Percentiles rank a stretch among this genome's conserved stretches.
These are phyloP conservation scores for Pseudonaja textilis DNA, from an alignment of 2,113 vertebrate species.

Conservation along the genomic window DNA sequence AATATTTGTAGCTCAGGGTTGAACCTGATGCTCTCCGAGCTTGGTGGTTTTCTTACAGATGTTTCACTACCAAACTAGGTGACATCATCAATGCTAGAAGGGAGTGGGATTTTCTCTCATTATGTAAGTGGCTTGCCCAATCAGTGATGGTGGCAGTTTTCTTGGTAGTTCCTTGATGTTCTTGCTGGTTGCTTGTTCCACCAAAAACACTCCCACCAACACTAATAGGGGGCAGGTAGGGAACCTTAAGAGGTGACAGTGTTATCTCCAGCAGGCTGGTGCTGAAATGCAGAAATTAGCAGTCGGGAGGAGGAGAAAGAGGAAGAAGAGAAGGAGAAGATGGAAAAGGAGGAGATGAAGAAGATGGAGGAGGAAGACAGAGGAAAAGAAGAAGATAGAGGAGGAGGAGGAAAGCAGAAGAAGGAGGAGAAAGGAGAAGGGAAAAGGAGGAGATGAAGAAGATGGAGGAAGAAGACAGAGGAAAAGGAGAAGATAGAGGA, in stretches of 20 bases:
- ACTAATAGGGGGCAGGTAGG: not conserved
- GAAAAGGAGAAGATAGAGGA: too few species aligned
- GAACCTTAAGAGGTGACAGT: not conserved
- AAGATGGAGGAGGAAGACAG: not conserved
- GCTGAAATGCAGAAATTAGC: not conserved
- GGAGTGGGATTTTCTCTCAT: not conserved
- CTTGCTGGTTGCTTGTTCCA: not conserved
- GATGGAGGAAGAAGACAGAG: too few species aligned
- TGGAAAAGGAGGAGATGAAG: not conserved
- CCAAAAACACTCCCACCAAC: not conserved
- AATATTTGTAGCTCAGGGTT: not conserved
- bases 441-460: not conserved
- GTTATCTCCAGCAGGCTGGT: not conserved
- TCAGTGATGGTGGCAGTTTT: not conserved
- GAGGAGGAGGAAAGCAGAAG: too few species aligned
- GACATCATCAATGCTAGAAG: not conserved
- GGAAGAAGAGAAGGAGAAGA: not conserved
- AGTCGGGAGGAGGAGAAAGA: not conserved
- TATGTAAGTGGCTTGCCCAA: not conserved
- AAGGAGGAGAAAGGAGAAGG: too few species aligned
- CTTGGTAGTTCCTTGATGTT: not conserved
- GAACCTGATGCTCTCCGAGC: not conserved
- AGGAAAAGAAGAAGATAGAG: too few species aligned
- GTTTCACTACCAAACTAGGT: not conserved
- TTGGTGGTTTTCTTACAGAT: not conserved